Evolutionary conservation across 2,113 vertebrate genomes (phyloP).

Genomic region (Maccullochella peelii): DNA sequence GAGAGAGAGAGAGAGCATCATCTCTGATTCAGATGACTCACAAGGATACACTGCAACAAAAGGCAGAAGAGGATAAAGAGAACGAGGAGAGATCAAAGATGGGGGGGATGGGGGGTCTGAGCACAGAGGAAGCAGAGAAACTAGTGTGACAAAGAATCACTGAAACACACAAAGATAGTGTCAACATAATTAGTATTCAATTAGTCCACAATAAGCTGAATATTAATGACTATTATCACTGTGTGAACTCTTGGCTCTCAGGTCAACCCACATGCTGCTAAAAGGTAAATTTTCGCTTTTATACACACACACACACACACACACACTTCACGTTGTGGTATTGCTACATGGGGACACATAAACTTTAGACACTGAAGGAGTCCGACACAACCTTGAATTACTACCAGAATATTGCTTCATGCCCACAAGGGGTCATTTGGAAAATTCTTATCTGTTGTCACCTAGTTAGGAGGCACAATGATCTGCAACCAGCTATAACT

Average conservation of each 20-base stretch:
- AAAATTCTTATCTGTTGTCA: not conserved
- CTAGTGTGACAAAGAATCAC: conserved; percentile 1
- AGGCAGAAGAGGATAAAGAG: conserved; percentile 37
- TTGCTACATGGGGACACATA: not conserved
- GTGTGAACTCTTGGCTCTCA: not conserved
- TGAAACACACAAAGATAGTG: not conserved
- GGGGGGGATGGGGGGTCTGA: not conserved
- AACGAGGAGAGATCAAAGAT: conserved; percentile 35
- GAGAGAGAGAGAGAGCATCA: conserved; percentile 29
- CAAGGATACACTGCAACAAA: conserved; percentile 42
- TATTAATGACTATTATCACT: conserved; percentile 27
- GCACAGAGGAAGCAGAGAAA: conserved; percentile 8
- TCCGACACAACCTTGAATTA: not conserved
- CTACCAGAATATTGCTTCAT: not conserved
- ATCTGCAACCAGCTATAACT: not conserved
- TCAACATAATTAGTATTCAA: conserved; percentile 9
- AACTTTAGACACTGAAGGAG: not conserved
- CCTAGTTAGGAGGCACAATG: not conserved
- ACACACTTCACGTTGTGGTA: not conserved
- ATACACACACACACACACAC: not conserved
- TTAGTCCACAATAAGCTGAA: conserved; percentile 1
- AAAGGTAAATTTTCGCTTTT: not conserved
- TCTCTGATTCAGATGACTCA: conserved; percentile 66
- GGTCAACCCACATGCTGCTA: not conserved
- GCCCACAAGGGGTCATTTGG: not conserved